Evolutionary conservation across 2,888 invertebrate species (phyloP), one percentile per base, ranked within the genome.

Genomic region (Stenotaenia linearis): DNA sequence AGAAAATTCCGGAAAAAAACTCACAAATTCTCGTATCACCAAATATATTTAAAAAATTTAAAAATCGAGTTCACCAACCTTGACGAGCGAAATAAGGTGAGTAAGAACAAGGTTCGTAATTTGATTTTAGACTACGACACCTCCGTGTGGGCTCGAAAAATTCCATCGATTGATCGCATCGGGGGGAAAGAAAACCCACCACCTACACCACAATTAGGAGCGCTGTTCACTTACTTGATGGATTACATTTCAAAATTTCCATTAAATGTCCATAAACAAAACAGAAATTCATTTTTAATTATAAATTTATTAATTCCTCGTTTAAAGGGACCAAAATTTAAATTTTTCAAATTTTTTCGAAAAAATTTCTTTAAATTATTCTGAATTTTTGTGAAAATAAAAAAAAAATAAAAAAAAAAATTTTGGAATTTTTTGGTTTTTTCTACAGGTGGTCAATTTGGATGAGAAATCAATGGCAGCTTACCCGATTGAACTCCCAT

Each of bases 131-230:
- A 61, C 23, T 23, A 23, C 61, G 61, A 61, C 61, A 61, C 61
- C 61, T 61, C 5, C 45, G 61, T 61, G 61, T 21, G 61, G 23
- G 61, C 61, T 61, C 61, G 4, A 61, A 21, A 61, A 23, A 61
- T 61, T 61, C 61, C 23, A 61, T 61, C 61, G 61, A 61, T 61
- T 61, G 61, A 61, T 61, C 61, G 25, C 61, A 61, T 21, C 61
- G 7, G 15, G 5, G 23, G 23, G 23, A 61, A 61, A 61, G 23
- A 23, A 56, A 23, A 23, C 6, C 18, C 3, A 21, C 18, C 18
- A 56, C 4, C 23, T 21, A 18, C 23, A 3, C 61, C 61, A 61
- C 61, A 61, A 61, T 25, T 61, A 25, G 9, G 9, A 21, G 23
- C 15, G 61, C 21, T 45, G 32, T 45, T n/a, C 45, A 45, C 18